Base-by-base conservation (phyloP, 1,140 invertebrate species). In the Neuroterus valhalla region DNA sequence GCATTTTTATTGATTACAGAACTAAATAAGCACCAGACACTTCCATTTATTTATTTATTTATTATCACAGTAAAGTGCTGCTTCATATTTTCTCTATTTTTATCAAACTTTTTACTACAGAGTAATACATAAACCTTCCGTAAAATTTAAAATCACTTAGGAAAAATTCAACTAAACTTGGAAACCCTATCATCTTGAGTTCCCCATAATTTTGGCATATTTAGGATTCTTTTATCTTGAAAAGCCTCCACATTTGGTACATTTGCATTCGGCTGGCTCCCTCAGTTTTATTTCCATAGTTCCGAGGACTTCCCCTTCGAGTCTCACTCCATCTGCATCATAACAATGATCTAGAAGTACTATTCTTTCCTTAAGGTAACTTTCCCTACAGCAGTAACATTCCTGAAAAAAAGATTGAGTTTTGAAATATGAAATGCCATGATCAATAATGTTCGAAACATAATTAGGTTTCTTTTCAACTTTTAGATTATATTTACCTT, bases 301-400 rank as follows among this genome's bases (percentile, higher is more conserved):
- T 21, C 93, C 93, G 43, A 90, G 85, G 6, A 89, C 89, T 73
- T 90, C 89, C 66, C 87, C 87, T 43, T 93, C 92, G 66, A 97
- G 87, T 80, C 95, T 91, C 4, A 94, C 90, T 1, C 96, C 96
- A 88, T 97, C 96, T 5, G 95, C 93, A 87, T 97, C 94, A 81
- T 96, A 98, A 86, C 96, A 98, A 80, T 97, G 95, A 19, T 92
- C 94, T 48, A 98, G 86, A 0, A 93, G 93, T n/a, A 97, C 93
- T 15, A 94, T 89, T 76, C 96, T 91, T 81, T 96, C 95, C 69
- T 95, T 92, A 15, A 98, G 90, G 79, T 93, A 95, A 77, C 94
- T 95, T 86, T 98, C 96, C 69, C 96, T 92, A 81, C 96, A 98
- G 85, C 96, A 98, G 82, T 95, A 96, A 84, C 96, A 98, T 90